Evolutionary conservation across 1,140 invertebrate species (phyloP), one percentile per base, ranked within the genome.

Genomic region (Eurosta solidaginis): DNA sequence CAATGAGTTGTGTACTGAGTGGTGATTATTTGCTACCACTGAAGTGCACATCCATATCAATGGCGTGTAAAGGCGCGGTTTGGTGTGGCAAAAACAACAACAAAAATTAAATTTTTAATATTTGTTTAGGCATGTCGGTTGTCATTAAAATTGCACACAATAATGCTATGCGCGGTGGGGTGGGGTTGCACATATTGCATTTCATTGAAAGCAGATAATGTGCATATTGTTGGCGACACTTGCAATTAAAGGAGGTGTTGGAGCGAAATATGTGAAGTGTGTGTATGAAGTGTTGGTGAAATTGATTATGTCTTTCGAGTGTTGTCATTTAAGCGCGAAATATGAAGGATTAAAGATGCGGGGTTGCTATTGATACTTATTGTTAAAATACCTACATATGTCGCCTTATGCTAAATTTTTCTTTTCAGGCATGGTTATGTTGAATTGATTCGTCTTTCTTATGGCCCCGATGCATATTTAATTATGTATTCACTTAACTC

Each of bases 161-260:
- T 59, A 17, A 12, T 47, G 3, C 12, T 47, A 17, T 40, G 33
- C 7, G 3, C 2, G 29, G 5, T 9, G 59, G 5, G 59, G 36
- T n/a, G 3, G 36, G 59, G n/a, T 29, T 17, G 59, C 17, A 68
- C n/a, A n/a, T n/a, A n/a, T n/a, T n/a, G 40, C 40, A 68, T 68
- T 68, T 68, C 40, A 68, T 68, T 68, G 59, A 42, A 68, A 68
- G 33, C 59, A 14, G 33, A 40, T 68, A 40, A 22, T 40, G 29
- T 27, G 27, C 59, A 68, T 20, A 68, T 68, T 68, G 59, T 36
- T 17, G 59, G 54, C 59, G 22, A n/a, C 42, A 84, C 83, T 83
- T 83, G 82, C 83, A 85, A 85, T 85, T 85, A 85, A 82, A 81
- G 68, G 81, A 85, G 83, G 83, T 85, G 83, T 85, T 85, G 82